phyloP scores from a whole-genome alignment of 2,797 vertebrate species.

The Coilia nasus region DNA sequence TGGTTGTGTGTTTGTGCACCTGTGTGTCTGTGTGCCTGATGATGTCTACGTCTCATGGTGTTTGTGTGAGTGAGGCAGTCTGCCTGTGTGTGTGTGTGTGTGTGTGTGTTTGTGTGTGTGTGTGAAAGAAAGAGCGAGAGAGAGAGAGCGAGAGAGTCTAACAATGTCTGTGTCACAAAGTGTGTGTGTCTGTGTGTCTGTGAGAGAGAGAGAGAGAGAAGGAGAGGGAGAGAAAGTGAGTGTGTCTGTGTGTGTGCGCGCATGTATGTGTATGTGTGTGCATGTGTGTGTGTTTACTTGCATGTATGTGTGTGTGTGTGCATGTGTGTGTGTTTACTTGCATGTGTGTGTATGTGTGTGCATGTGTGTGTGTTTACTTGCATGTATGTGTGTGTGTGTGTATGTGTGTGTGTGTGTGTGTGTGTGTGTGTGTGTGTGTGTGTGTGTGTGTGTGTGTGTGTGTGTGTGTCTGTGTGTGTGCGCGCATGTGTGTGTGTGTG shows the following conservation, averaged over 20 bases:
- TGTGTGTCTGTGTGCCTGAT: neutral
- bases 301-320: neutral
- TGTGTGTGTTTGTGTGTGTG: conserved; percentile 4
- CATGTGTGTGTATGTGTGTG: neutral
- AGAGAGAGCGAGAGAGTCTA: too few species aligned
- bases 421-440: neutral
- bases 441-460: too few species aligned
- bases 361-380: neutral
- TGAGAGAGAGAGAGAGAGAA: too few species aligned
- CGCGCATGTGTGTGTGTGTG: too few species aligned
- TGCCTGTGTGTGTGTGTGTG: neutral
- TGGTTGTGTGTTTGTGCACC: too few species aligned
- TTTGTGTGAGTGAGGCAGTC: neutral
- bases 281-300: neutral
- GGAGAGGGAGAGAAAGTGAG: too few species aligned
- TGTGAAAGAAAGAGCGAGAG: neutral
- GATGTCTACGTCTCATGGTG: neutral
- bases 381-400: neutral
- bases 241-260: too few species aligned
- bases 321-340: neutral
- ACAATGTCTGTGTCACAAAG: neutral
- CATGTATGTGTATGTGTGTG: neutral
- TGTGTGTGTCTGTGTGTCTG: neutral
- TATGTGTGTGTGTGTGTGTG: neutral
- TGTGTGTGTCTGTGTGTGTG: too few species aligned